Percentiles rank a stretch among this genome's conserved stretches.
phyloP scores from a whole-genome alignment of 1,140 invertebrate genomes.

The Hydropsyche tenuis region DNA sequence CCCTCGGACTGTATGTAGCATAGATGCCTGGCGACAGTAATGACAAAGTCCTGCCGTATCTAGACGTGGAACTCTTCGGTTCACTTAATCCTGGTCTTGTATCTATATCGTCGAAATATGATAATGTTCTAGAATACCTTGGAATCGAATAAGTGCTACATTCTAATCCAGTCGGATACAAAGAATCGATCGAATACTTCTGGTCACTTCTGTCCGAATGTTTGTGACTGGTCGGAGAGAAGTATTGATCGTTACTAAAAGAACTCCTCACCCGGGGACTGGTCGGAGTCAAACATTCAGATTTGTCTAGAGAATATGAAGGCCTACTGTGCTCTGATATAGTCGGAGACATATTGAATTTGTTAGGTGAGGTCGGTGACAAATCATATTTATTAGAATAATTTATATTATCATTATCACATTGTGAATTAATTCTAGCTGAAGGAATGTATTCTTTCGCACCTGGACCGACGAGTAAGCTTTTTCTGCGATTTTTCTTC shows the following conservation, averaged over 20 bases:
- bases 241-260: conserved; percentile 26
- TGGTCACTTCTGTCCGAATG: conserved; percentile 60
- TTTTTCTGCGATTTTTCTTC: conserved; percentile 70
- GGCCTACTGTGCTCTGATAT: conserved; percentile 43
- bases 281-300: conserved; percentile 35
- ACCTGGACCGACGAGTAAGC: conserved; percentile 65
- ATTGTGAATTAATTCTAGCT: conserved; percentile 57
- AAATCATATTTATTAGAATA: conserved; percentile 53
- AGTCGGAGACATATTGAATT: conserved; percentile 55
- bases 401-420: conserved; percentile 52
- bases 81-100: conserved; percentile 50
- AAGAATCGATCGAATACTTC: conserved; percentile 56
- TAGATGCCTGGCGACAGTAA: conserved; percentile 61
- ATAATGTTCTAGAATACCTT: conserved; percentile 59
- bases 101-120: conserved; percentile 58
- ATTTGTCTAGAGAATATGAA: conserved; percentile 28
- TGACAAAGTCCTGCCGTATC: conserved; percentile 60
- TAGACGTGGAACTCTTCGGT: conserved; percentile 51
- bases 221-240: conserved; percentile 54
- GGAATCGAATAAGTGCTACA: conserved; percentile 55
- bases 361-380: conserved; percentile 56
- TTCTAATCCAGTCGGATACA: conserved; percentile 47
- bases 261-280: conserved; percentile 24
- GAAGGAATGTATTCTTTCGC: conserved; percentile 61
- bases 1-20: conserved; percentile 60